A percentile compares a stretch with the other conserved stretches of the same genome.
Conservation (phyloP, 2,888 invertebrate genomes). For the Acleris sparsana region DNA sequence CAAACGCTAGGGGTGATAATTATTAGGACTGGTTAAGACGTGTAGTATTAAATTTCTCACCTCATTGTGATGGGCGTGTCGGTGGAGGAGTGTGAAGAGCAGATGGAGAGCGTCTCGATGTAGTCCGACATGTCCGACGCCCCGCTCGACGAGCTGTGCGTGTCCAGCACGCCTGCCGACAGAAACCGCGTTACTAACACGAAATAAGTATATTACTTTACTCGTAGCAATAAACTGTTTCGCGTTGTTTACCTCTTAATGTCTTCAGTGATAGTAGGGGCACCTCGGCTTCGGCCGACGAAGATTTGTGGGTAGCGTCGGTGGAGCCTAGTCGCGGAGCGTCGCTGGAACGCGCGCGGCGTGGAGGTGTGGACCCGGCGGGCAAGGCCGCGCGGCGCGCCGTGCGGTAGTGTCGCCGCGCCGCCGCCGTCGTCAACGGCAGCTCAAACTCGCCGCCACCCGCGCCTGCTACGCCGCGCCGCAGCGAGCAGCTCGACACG, state of each 20-base stretch:
- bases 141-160: slow-evolving; percentile 91
- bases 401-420: slow-evolving; percentile 82
- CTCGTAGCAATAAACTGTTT: not conserved
- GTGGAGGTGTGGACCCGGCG: slow-evolving; percentile 82
- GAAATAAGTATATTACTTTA: not conserved
- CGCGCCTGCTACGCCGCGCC: slow-evolving; percentile 77
- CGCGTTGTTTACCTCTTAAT: slow-evolving; percentile 67
- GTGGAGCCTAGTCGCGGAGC: slow-evolving; percentile 83
- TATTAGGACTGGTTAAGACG: no score
- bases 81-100: slow-evolving; percentile 91
- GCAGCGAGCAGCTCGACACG: slow-evolving; percentile 87
- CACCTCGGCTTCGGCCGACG: slow-evolving; percentile 90
- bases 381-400: slow-evolving; percentile 83
- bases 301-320: slow-evolving; percentile 84
- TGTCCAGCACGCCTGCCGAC: slow-evolving; percentile 78
- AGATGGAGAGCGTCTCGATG: slow-evolving; percentile 91
- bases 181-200: slow-evolving; percentile 10
- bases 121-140: slow-evolving; percentile 95
- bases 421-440: slow-evolving; percentile 81
- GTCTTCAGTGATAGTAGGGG: slow-evolving; percentile 86
- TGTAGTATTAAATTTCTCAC: slow-evolving; percentile 47
- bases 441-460: slow-evolving; percentile 84
- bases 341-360: slow-evolving; percentile 88
- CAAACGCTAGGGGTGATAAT: no score
- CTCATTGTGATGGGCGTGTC: slow-evolving; percentile 86